Evolutionary conservation across 2,797 vertebrate genomes (phyloP).

Genomic region (Tolypeutes matacus): DNA sequence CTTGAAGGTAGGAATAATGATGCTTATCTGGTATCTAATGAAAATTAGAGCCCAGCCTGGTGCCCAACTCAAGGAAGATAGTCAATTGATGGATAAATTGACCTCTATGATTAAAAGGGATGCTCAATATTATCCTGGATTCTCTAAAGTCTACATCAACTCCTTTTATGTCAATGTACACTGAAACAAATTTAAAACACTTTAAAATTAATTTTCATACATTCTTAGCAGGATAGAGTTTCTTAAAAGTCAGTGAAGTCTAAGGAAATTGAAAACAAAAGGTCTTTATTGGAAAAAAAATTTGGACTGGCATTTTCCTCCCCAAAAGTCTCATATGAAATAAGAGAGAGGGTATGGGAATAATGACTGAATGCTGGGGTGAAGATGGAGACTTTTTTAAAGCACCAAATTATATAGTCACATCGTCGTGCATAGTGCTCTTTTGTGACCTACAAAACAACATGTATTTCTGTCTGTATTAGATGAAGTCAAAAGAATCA

Average conservation of each 20-base stretch:
- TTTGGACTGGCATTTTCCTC: background rate
- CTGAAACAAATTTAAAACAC: background rate
- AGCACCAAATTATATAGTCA: background rate
- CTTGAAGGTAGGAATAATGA: background rate
- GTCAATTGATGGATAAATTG: background rate
- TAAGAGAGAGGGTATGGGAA: background rate
- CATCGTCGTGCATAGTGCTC: background rate
- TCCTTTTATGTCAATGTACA: background rate
- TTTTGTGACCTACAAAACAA: background rate
- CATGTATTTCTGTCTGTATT: background rate
- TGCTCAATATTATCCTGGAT: background rate
- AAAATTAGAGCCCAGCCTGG: background rate
- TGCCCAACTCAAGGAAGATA: background rate
- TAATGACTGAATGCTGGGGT: rapidly evolving
- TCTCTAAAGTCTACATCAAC: background rate
- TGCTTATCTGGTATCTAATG: background rate
- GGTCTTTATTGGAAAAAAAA: background rate
- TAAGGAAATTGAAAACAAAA: slow-evolving; percentile 40
- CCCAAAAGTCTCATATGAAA: background rate
- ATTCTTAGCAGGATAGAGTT: background rate
- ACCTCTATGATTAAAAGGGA: background rate
- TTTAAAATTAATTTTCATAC: slow-evolving; percentile 17
- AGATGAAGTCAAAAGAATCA: background rate
- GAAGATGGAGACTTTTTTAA: background rate
- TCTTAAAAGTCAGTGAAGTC: background rate